Percentiles rank a stretch among this genome's conserved stretches.
phyloP scores from a whole-genome alignment of 2,888 invertebrate species.

The Dioctria linearis region DNA sequence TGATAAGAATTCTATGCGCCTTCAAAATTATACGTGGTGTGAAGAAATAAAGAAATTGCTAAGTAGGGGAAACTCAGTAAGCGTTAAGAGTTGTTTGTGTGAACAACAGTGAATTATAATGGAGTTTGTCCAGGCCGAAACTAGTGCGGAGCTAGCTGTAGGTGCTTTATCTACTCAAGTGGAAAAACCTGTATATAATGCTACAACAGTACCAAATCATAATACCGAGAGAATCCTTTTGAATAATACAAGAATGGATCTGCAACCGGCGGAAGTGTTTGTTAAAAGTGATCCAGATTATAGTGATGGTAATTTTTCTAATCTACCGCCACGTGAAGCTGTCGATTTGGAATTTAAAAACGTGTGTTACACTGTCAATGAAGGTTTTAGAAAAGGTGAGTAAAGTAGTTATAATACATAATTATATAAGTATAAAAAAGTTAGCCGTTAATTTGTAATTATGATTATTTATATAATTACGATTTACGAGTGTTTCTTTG shows the following conservation, averaged over 20 bases:
- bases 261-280: slow-evolving; percentile 44
- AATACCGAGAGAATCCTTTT: slow-evolving; percentile 22
- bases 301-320: slow-evolving; percentile 64
- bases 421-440: not conserved
- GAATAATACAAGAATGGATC: slow-evolving; percentile 52
- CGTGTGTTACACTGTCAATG: slow-evolving; percentile 80
- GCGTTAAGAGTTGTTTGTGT: not conserved
- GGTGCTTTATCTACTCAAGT: slow-evolving; percentile 42
- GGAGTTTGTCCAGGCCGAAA: slow-evolving; percentile 58
- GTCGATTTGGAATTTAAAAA: slow-evolving; percentile 84
- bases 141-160: slow-evolving; percentile 53
- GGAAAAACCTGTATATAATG: slow-evolving; percentile 59
- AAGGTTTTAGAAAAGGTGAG: slow-evolving; percentile 81
- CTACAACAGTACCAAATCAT: slow-evolving; percentile 56
- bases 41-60: slow-evolving; percentile 2
- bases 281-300: slow-evolving; percentile 39
- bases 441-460: not conserved
- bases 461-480: not conserved
- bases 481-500: not conserved
- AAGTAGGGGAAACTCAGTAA: not conserved
- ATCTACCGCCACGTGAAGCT: slow-evolving; percentile 71
- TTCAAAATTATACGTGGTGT: not conserved
- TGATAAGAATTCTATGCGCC: not conserved
- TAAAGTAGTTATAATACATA: slow-evolving; percentile 43
- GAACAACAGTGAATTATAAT: slow-evolving; percentile 15